These are phyloP conservation scores for Melanostoma scalare DNA, from an alignment of 2,888 invertebrate genomes.

Conservation along the genomic window DNA sequence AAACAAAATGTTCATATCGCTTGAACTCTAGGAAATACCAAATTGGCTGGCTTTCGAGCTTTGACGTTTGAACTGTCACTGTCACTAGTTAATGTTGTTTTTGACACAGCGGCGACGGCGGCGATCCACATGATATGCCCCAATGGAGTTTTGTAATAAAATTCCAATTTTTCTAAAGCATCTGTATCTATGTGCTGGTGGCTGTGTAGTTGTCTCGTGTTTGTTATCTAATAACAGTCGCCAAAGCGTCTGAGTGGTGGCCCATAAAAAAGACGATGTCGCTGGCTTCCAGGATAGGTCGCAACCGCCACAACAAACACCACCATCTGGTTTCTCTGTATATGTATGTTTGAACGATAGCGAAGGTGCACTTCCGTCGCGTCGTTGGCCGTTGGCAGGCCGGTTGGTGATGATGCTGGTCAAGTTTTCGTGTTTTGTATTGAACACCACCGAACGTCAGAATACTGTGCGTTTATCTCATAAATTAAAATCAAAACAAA, in stretches of 20 bases:
- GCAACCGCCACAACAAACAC: conserved; percentile 33
- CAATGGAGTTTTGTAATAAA: conserved; percentile 55
- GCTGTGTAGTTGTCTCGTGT: conserved; percentile 30
- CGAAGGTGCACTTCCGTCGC: conserved; percentile 55
- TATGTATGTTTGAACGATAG: conserved; percentile 32
- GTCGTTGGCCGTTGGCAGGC: not conserved
- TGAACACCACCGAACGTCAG: conserved; percentile 22
- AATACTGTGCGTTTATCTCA: conserved; percentile 45
- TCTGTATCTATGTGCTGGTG: not conserved
- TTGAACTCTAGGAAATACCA: conserved; percentile 29
- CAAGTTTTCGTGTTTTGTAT: conserved; percentile 29
- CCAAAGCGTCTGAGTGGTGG: conserved; percentile 67
- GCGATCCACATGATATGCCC: conserved; percentile 38
- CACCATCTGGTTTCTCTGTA: conserved; percentile 40
- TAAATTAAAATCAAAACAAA: conserved; percentile 34
- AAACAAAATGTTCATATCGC: not conserved
- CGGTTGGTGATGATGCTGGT: conserved; percentile 23
- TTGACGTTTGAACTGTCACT: conserved; percentile 53
- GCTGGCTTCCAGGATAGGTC: conserved; percentile 22
- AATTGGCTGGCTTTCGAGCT: conserved; percentile 28
- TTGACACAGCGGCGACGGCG: conserved; percentile 3
- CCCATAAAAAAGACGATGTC: conserved; percentile 31
- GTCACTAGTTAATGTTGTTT: conserved; percentile 28
- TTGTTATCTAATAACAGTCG: conserved; percentile 68
- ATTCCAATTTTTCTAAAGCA: conserved; percentile 51